Evolutionary conservation across 1,140 invertebrate species (phyloP).

Genomic region (Bombus waltoni): DNA sequence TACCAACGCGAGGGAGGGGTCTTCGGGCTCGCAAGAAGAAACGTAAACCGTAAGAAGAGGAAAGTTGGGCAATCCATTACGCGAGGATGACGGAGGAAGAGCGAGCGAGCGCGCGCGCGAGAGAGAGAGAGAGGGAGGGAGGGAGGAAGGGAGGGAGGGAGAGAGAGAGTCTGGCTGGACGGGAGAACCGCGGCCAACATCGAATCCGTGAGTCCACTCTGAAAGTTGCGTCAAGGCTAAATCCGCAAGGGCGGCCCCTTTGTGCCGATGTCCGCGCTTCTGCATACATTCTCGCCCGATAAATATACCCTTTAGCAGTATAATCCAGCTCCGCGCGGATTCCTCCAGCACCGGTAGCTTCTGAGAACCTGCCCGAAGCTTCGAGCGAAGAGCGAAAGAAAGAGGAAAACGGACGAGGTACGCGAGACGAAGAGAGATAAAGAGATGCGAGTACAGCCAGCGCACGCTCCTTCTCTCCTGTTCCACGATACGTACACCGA

Average conservation of each 20-base stretch:
- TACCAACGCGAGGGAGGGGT: constrained; percentile 18
- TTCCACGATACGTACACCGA: constrained; percentile 1
- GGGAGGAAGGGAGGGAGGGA: not conserved
- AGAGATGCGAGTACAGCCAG: not conserved
- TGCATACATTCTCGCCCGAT: constrained; percentile 83
- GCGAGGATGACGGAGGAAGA: constrained; percentile 15
- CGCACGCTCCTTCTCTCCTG: constrained; percentile 17
- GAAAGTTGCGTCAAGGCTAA: constrained; percentile 79
- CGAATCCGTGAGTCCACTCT: constrained; percentile 65
- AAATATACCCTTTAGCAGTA: constrained; percentile 83
- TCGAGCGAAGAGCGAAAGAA: constrained; percentile 38
- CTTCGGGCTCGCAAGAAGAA: constrained; percentile 28
- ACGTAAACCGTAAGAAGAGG: constrained; percentile 52
- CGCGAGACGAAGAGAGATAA: not conserved
- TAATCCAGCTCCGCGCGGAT: constrained; percentile 80
- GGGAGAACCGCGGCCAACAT: constrained; percentile 40
- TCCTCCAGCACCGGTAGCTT: constrained; percentile 76
- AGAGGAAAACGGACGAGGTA: not conserved
- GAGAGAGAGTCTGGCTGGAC: constrained; percentile 64
- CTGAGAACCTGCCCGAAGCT: constrained; percentile 72
- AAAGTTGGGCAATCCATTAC: constrained; percentile 70
- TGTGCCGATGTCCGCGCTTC: constrained; percentile 81
- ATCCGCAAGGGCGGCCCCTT: constrained; percentile 81
- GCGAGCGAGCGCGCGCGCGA: not conserved
- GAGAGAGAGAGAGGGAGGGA: not conserved